Evolutionary conservation across 2,888 invertebrate genomes (phyloP), one percentile per base, ranked within the genome.

Genomic region (Eupithecia subumbrata): DNA sequence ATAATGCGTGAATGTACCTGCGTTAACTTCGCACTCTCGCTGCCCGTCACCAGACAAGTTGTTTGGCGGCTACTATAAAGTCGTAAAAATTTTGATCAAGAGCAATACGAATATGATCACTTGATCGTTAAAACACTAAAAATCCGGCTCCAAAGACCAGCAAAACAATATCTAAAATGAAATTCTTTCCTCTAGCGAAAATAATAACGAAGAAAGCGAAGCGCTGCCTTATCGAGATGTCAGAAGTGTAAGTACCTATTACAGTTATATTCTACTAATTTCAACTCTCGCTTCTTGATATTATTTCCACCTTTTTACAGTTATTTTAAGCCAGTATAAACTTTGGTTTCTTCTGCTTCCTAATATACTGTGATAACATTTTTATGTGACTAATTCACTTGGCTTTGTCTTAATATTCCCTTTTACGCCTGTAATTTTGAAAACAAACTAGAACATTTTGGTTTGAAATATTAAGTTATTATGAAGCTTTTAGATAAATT

Each of bases 131-230:
- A 45, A 45, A 45, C 45, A 48, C 48, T 18, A 52, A 52, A 8
- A 22, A 22, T 22, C n/a, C 52, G 22, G n/a, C n/a, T 52, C 52
- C 2, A 52, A 22, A 52, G 22, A n/a, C 52, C 52, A 52, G 18
- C n/a, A 52, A 52, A 9, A 52, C n/a, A 52, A n/a, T 22, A 52
- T 16, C 18, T 48, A 52, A n/a, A 30, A 30, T 77, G 12, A 34
- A 37, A 67, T 77, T 71, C 34, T 68, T 68, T 37, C 0, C 96
- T 96, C 52, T 92, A 98, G 98, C 75, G 96, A 98, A 92, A 98
- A 98, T 40, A 98, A 98, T 43, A 98, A 98, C 85, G 98, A 98
- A 84, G 98, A 98, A 94, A 97, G 97, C 80, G 98, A 98, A 92
- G 97, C 97, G 79, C 93, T 98, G 80, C 97, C 98, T 60, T 97